Evolutionary conservation across 2,888 invertebrate genomes (phyloP).

Genomic region (Anoncus sp.): DNA sequence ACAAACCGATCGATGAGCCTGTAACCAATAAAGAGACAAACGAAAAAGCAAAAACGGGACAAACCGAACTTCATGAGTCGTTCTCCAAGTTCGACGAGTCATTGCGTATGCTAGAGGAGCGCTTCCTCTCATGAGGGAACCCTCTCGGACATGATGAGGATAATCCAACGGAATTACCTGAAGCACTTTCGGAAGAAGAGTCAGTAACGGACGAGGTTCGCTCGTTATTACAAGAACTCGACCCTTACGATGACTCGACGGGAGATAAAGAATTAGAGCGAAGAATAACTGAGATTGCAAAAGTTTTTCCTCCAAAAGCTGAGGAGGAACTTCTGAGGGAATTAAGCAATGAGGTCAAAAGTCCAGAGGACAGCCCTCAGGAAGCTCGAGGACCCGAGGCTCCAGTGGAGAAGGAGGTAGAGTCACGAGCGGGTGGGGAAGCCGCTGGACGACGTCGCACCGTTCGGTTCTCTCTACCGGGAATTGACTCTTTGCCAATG

Average conservation of each 20-base stretch:
- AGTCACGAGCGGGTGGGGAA: too few species aligned
- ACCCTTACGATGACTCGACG: constrained; percentile 12
- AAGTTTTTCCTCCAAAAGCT: too few species aligned
- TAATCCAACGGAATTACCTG: too few species aligned
- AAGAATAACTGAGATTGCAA: not conserved
- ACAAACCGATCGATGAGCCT: not conserved
- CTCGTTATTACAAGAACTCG: not conserved
- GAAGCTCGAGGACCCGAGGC: not conserved
- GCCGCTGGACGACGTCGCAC: constrained; percentile 12
- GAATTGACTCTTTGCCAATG: not conserved
- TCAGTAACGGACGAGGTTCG: not conserved
- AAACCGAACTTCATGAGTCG: too few species aligned
- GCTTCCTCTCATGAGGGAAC: not conserved
- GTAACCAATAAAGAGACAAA: not conserved
- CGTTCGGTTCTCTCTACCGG: constrained; percentile 1
- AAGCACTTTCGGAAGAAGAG: not conserved
- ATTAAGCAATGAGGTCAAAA: too few species aligned
- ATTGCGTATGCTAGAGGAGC: not conserved
- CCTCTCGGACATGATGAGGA: too few species aligned
- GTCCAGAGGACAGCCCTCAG: too few species aligned
- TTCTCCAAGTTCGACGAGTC: too few species aligned
- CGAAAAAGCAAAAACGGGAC: too few species aligned
- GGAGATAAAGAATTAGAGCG: not conserved
- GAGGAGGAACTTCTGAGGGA: too few species aligned
- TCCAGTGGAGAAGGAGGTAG: too few species aligned